phyloP scores from a whole-genome alignment of 2,888 invertebrate species.

The Auanema sp. region DNA sequence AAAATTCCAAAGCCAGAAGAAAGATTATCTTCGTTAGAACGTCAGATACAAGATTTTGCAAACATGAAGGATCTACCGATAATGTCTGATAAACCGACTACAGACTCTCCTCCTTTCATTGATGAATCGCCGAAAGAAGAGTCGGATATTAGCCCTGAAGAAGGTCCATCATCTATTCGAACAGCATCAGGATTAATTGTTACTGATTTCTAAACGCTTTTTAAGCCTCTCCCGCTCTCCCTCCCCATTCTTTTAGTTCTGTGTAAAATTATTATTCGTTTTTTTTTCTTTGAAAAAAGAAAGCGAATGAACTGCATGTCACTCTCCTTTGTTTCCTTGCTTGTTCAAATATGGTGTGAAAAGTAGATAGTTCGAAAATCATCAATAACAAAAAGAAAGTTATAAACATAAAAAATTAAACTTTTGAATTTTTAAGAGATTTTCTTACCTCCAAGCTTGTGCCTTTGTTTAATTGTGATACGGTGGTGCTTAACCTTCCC shows the following conservation, averaged over 20 bases:
- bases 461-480: no score
- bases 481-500: no score
- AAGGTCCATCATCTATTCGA: slow-evolving; percentile 17
- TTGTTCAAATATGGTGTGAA: neutral
- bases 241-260: no score
- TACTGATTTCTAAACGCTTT: slow-evolving; percentile 34
- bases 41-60: slow-evolving; percentile 1
- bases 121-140: slow-evolving; percentile 47
- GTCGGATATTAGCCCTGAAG: neutral
- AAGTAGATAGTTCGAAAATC: neutral
- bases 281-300: no score
- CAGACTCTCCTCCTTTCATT: slow-evolving; percentile 50
- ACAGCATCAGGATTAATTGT: slow-evolving; percentile 29
- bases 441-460: slow-evolving; percentile 23
- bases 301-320: no score
- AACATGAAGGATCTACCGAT: neutral
- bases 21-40: slow-evolving; percentile 17
- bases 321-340: no score
- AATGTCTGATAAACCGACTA: neutral
- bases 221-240: no score
- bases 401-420: slow-evolving; percentile 1
- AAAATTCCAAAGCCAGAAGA: slow-evolving; percentile 11
- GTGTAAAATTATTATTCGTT: no score
- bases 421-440: neutral
- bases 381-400: neutral